Percentiles rank a stretch among this genome's conserved stretches.
These are phyloP conservation scores for Nephotettix cincticeps DNA, from an alignment of 1,140 invertebrate genomes.

Conservation along the genomic window DNA sequence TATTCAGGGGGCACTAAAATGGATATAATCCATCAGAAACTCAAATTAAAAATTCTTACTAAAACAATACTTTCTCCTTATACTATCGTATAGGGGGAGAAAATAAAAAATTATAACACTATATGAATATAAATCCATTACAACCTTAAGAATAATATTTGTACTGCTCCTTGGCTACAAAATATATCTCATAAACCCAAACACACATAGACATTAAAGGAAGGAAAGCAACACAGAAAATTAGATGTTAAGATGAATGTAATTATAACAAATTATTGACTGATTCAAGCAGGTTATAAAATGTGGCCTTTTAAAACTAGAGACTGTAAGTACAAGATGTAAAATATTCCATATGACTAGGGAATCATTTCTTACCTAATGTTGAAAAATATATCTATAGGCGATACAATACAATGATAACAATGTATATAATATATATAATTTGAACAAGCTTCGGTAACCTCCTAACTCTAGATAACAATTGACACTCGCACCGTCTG, in stretches of 20 bases:
- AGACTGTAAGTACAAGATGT: slow-evolving; percentile 11
- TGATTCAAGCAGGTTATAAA: slow-evolving; percentile 12
- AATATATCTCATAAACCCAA: too few relatives aligned
- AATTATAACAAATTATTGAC: slow-evolving; percentile 10
- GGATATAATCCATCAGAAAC: too few relatives aligned
- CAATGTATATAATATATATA: slow-evolving; percentile 17
- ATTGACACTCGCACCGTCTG: not conserved
- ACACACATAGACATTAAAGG: too few relatives aligned
- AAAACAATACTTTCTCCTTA: too few relatives aligned
- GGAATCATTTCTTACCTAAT: slow-evolving; percentile 16
- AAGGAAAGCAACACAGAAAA: too few relatives aligned
- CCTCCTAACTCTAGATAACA: slow-evolving; percentile 9
- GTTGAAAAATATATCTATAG: slow-evolving; percentile 23
- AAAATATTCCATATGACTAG: slow-evolving; percentile 17
- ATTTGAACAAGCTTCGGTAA: slow-evolving; percentile 10
- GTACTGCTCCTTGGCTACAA: too few relatives aligned
- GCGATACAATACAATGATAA: slow-evolving; percentile 12
- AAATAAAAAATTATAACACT: too few relatives aligned
- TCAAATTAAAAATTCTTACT: too few relatives aligned
- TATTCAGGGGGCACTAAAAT: too few relatives aligned
- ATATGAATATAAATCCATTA: too few relatives aligned
- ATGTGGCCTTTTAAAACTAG: slow-evolving; percentile 10
- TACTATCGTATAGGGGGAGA: too few relatives aligned
- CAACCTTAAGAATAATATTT: too few relatives aligned
- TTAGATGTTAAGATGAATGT: slow-evolving; percentile 4